Conservation (phyloP, 2,888 invertebrate genomes). For the Ellobium chinense region DNA sequence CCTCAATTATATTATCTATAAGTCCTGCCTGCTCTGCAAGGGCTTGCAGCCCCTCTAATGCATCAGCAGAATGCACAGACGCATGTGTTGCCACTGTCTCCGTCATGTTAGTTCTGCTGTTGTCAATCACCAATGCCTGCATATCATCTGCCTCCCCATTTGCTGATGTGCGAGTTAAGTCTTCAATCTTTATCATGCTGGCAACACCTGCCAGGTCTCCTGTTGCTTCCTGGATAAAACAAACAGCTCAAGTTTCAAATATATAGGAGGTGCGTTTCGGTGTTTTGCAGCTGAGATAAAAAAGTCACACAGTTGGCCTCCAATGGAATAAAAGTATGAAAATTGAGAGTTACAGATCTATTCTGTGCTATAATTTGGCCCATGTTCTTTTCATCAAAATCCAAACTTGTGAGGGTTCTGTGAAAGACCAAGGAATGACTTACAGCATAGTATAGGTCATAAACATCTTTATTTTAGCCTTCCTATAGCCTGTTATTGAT, state of each 20-base stretch:
- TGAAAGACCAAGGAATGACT: too few species aligned
- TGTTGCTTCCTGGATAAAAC: slow-evolving; percentile 1
- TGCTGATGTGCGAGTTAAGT: slow-evolving; percentile 53
- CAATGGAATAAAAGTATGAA: too few species aligned
- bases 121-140: slow-evolving; percentile 35
- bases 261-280: too few species aligned
- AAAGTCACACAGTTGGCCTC: too few species aligned
- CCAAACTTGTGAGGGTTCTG: too few species aligned
- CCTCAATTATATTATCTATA: slow-evolving; percentile 49
- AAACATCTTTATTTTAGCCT: too few species aligned
- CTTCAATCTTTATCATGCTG: slow-evolving; percentile 62
- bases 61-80: slow-evolving; percentile 66
- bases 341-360: too few species aligned
- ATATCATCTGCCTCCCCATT: slow-evolving; percentile 12
- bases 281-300: too few species aligned
- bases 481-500: too few species aligned
- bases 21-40: slow-evolving; percentile 69
- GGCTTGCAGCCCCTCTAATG: slow-evolving; percentile 74
- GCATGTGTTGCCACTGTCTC: slow-evolving; percentile 4
- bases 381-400: too few species aligned
- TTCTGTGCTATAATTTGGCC: too few species aligned
- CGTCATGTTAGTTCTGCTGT: slow-evolving; percentile 3
- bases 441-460: too few species aligned
- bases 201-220: slow-evolving; percentile 33
- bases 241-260: not conserved